These are phyloP conservation scores for Columba livia DNA, from an alignment of 2,113 vertebrate species.

Conservation along the genomic window DNA sequence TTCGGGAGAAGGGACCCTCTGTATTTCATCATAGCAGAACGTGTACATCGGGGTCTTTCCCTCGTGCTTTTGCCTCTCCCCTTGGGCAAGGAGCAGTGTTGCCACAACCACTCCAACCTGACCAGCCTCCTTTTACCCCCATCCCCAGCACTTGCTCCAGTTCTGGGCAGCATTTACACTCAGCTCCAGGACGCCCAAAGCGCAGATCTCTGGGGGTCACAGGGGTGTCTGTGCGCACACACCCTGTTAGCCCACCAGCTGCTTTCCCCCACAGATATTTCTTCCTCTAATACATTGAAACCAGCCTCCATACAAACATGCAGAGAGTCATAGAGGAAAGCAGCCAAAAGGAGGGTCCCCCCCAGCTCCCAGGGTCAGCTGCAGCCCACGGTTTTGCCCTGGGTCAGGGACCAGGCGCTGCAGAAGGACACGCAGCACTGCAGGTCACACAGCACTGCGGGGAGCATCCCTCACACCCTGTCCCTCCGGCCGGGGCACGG, in stretches of 20 bases:
- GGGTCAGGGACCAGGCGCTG: accelerated
- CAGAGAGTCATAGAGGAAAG: accelerated
- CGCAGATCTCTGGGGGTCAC: accelerated
- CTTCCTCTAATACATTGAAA: accelerated
- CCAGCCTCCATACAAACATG: accelerated
- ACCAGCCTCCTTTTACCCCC: accelerated
- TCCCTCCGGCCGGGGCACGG: accelerated
- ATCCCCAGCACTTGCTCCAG: accelerated
- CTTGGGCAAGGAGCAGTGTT: accelerated
- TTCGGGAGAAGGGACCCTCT: background rate
- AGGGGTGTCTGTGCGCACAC: accelerated
- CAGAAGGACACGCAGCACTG: accelerated
- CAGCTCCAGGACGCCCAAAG: too few relatives aligned
- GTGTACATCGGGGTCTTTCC: accelerated
- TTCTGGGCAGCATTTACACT: background rate
- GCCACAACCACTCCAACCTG: background rate
- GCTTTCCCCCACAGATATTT: background rate
- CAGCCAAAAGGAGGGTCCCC: background rate
- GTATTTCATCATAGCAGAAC: accelerated
- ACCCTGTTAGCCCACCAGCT: accelerated
- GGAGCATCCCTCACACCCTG: accelerated
- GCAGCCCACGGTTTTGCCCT: background rate
- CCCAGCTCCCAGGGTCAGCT: accelerated
- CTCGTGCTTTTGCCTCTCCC: background rate
- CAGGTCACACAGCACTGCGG: background rate